phyloP scores from a whole-genome alignment of 2,113 vertebrate species.

The Mirza zaza region DNA sequence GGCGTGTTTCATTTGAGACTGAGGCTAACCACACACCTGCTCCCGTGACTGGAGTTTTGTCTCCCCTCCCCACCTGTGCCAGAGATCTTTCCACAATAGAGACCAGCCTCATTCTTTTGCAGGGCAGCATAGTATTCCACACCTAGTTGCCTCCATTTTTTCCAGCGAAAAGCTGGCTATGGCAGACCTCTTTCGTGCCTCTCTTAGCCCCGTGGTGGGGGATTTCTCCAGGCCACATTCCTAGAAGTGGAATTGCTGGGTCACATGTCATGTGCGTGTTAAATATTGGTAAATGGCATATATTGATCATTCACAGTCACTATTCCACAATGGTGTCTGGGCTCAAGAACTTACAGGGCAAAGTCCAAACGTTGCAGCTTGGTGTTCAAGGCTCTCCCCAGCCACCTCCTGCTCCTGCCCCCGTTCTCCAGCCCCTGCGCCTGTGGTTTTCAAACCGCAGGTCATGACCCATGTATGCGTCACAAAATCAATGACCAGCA shows the following conservation, averaged over 20 bases:
- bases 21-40: neutral
- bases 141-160: neutral
- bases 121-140: neutral
- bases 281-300: neutral
- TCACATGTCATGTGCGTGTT: neutral
- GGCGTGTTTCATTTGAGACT: neutral
- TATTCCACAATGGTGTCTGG: neutral
- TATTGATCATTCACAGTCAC: neutral
- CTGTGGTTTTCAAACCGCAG: neutral
- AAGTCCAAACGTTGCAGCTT: neutral
- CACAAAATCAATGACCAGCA: neutral
- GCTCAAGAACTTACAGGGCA: neutral
- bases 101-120: neutral
- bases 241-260: neutral
- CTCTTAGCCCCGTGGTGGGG: neutral
- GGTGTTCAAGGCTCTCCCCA: neutral
- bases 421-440: neutral
- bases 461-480: neutral
- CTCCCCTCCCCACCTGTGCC: neutral
- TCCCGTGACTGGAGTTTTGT: neutral
- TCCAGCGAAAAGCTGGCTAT: neutral
- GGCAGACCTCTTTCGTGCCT: fast-evolving
- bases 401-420: neutral
- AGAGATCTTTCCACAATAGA: fast-evolving
- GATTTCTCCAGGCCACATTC: neutral